Base-by-base conservation (phyloP, 2,113 vertebrate genomes). In the Colaptes auratus region DNA sequence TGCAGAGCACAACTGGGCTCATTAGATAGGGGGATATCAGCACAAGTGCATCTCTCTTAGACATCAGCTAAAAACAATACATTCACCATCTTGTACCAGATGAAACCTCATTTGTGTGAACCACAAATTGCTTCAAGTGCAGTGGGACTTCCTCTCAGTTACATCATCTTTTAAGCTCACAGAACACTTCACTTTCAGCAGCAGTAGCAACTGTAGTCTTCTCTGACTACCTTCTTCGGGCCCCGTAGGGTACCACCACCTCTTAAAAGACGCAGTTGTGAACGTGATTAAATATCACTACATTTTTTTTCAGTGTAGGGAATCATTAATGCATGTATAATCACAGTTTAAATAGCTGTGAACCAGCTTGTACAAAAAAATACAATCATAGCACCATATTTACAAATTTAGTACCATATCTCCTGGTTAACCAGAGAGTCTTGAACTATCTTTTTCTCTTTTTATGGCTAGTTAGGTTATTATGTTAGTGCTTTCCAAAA, bases 321-420 rank as follows among this genome's bases (percentile, higher is more conserved):
- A 97, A 92, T 84, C 77, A 94, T 93, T 82, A 95, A 93, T 93
- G 96, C 58, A 95, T 59, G 79, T 89, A 86, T 89, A 83, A 96
- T 97, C 97, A 97, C 98, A 98, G 97, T 95, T 97, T 95, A 96
- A 95, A 95, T 73, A 93, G 93, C 94, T 96, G 95, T 81, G 74
- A 91, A 90, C 86, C 96, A 96, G 96, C 95, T 91, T 46, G 46
- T 96, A 96, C 94, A 95, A 96, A 96, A 94, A 96, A 95, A 94
- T 96, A 95, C 95, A 96, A 96, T 94, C 96, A 94, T 97, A 97
- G 98, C 97, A 98, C 98, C 98, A 91, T 96, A 97, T 97, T 97
- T 97, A 98, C 96, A 98, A 92, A 95, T 94, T 95, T 88, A 97
- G 97, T 97, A 97, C 95, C 96, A 94, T n/a, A n/a, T 93, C 95